Evolutionary conservation across 2,113 vertebrate genomes (phyloP), one percentile per base, ranked within the genome.

Genomic region (Mormoops blainvillei): DNA sequence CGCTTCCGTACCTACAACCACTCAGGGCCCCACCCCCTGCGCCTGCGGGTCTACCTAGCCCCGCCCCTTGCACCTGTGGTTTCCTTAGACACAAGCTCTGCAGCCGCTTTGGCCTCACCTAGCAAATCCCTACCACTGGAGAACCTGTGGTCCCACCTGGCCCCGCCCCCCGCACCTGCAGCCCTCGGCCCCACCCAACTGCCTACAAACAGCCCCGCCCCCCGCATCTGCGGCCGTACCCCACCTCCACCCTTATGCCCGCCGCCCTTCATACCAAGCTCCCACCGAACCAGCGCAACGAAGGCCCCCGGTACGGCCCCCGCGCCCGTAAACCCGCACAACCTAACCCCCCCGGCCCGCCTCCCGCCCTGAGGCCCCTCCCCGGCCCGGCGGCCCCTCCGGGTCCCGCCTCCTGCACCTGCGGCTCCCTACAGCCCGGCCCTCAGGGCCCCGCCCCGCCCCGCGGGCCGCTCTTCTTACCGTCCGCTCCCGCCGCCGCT

Each of bases 361-460:
- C 94, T 36, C 90, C 56, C 22, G 8, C 41, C 18, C 58, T 54
- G 38, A 78, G 50, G 94, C 52, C 50, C 93, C 54, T 26, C 93
- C 33, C 68, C 58, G 70, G 58, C 71, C 58, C 88, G 45, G 89
- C 78, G 28, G 85, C 67, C 90, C 26, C 78, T 16, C 48, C 8
- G 54, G 91, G 86, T 13, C 94, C 97, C 97, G 97, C 96, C 97
- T 84, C 95, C 78, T 81, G 65, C 96, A 97, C 96, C 97, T 96
- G 95, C 97, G 86, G 96, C 92, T 63, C 94, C 83, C 97, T 82
- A 6, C 31, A 10, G 90, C 68, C 87, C 94, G 38, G 92, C 83
- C 92, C 94, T 65, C 63, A 36, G 89, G 87, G 94, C 87, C 68
- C 95, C 82, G 95, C 89, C 80, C 97, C 45, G 74, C 94, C 48